Conservation (phyloP, 2,113 vertebrate species). For the Notarius quadriscutis region DNA sequence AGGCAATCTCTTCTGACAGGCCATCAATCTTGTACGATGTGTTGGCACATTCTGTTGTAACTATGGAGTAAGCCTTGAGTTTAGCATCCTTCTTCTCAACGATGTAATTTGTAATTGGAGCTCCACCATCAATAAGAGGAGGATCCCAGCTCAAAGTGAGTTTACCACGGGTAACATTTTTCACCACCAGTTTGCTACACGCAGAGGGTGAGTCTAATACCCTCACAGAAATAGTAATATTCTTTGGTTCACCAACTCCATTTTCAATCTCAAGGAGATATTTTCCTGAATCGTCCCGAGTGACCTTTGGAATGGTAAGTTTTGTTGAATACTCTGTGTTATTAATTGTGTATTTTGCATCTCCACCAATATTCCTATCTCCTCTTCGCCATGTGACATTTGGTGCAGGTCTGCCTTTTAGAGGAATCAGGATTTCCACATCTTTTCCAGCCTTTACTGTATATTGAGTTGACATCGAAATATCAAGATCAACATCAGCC, state of each 20-base stretch:
- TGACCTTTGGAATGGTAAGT: constrained; percentile 87
- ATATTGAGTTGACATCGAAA: constrained; percentile 88
- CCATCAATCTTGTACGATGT: constrained; percentile 85
- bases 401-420: constrained; percentile 91
- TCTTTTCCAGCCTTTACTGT: constrained; percentile 88
- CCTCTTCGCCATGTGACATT: constrained; percentile 91
- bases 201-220: constrained; percentile 91
- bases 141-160: constrained; percentile 92
- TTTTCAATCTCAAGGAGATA: constrained; percentile 95
- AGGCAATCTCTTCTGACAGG: constrained; percentile 86
- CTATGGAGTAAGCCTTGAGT: constrained; percentile 87
- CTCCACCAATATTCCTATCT: constrained; percentile 85
- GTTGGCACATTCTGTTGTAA: constrained; percentile 84
- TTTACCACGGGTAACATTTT: constrained; percentile 88
- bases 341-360: constrained; percentile 85
- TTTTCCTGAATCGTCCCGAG: constrained; percentile 90
- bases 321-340: constrained; percentile 90
- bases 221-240: constrained; percentile 86
- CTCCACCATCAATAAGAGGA: constrained; percentile 89
- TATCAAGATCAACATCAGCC: constrained; percentile 89
- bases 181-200: constrained; percentile 89
- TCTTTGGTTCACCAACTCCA: constrained; percentile 90
- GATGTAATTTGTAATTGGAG: constrained; percentile 90
- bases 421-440: constrained; percentile 86
- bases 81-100: constrained; percentile 93